A percentile compares a stretch with the other conserved stretches of the same genome.
These are phyloP conservation scores for Acronicta psi DNA, from an alignment of 2,888 invertebrate genomes.

Conservation along the genomic window DNA sequence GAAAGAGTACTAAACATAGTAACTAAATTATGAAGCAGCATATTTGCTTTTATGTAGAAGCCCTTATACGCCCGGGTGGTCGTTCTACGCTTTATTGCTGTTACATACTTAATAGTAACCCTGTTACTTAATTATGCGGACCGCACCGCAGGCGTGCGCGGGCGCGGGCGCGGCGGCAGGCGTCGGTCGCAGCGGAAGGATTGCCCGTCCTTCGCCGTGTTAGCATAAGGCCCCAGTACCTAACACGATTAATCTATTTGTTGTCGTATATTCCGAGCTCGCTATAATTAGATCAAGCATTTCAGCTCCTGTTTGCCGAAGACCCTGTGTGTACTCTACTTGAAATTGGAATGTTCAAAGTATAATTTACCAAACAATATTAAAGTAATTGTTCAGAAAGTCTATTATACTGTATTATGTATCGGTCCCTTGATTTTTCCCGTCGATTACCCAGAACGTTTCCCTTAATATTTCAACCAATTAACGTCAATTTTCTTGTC, in stretches of 20 bases:
- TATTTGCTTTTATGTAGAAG: conserved; percentile 75
- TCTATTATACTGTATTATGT: conserved; percentile 45
- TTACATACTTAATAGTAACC: conserved; percentile 86
- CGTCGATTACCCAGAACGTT: conserved; percentile 63
- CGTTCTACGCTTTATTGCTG: conserved; percentile 79
- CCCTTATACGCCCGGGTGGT: conserved; percentile 70
- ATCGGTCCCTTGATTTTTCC: conserved; percentile 61
- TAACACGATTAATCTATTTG: conserved; percentile 82
- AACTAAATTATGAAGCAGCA: conserved; percentile 72
- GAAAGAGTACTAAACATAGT: conserved; percentile 60
- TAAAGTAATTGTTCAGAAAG: conserved; percentile 32
- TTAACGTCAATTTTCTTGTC: conserved; percentile 70
- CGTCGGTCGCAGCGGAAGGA: conserved; percentile 70
- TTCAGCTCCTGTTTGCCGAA: conserved; percentile 53
- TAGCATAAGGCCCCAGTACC: conserved; percentile 73
- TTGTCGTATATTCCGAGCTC: conserved; percentile 69
- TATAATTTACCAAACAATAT: conserved; percentile 21
- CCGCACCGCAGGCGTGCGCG: conserved; percentile 66
- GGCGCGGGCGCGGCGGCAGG: conserved; percentile 59
- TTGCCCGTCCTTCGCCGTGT: conserved; percentile 71
- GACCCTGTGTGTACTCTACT: conserved; percentile 44
- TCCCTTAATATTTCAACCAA: conserved; percentile 68
- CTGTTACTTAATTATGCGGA: conserved; percentile 86
- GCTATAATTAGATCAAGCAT: conserved; percentile 67
- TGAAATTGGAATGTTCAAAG: conserved; percentile 38